These are phyloP conservation scores for Momotus momota DNA, from an alignment of 2,797 vertebrate species.

Conservation along the genomic window DNA sequence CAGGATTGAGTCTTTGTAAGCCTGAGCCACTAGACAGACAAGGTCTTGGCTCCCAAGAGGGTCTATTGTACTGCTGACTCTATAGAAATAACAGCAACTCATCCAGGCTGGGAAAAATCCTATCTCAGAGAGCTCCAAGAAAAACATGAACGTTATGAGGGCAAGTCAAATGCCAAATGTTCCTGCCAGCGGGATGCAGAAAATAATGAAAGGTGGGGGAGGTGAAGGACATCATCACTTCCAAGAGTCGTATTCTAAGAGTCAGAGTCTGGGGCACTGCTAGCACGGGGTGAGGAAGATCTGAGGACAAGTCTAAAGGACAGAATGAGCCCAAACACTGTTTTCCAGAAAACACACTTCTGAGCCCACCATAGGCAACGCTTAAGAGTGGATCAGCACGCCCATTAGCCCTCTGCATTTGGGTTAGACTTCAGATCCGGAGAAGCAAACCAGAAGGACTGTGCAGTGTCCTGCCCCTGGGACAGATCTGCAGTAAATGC, in stretches of 20 bases:
- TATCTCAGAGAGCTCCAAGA: constrained; percentile 37
- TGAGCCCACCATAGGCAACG: neutral
- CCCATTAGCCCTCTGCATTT: neutral
- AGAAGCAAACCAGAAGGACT: neutral
- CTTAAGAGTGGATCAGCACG: neutral
- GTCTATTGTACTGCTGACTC: constrained; percentile 53
- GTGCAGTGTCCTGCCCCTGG: neutral
- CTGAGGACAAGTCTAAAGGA: neutral
- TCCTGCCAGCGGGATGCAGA: constrained; percentile 37
- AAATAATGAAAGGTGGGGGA: neutral
- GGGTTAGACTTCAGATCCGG: neutral
- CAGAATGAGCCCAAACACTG: neutral
- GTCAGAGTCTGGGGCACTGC: neutral
- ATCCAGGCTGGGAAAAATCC: constrained; percentile 61
- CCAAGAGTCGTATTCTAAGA: neutral
- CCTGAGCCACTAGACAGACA: constrained; percentile 30
- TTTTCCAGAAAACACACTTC: neutral
- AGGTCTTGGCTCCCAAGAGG: constrained; percentile 43
- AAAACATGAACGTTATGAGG: constrained; percentile 24
- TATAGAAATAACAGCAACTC: constrained; percentile 60
- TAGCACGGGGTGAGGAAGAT: neutral
- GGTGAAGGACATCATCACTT: neutral
- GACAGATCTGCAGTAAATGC: neutral
- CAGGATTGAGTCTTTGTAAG: constrained; percentile 16
- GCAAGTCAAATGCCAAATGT: constrained; percentile 6